Conservation (phyloP, 2,888 invertebrate genomes). For the Diaprepes abbreviatus region DNA sequence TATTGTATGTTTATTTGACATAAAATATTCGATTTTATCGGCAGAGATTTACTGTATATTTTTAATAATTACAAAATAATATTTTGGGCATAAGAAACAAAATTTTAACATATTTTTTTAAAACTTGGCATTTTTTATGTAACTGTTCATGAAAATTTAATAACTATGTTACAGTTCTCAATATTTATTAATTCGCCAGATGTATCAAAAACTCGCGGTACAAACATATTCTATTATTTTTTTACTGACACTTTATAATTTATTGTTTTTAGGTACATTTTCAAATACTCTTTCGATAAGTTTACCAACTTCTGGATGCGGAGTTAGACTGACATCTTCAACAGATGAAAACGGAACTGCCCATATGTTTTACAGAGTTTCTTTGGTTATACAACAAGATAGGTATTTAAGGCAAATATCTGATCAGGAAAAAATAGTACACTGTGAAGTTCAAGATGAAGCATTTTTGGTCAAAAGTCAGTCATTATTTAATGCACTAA, state of each 20-base stretch:
- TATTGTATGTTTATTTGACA: too few species aligned
- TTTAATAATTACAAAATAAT: too few species aligned
- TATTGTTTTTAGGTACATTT: slow-evolving; percentile 54
- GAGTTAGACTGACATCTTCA: slow-evolving; percentile 73
- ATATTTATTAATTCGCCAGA: neutral
- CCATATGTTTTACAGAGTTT: slow-evolving; percentile 76
- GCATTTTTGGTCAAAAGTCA: slow-evolving; percentile 72
- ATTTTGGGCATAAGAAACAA: too few species aligned
- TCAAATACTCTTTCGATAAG: slow-evolving; percentile 62
- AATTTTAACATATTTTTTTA: too few species aligned
- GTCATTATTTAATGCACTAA: slow-evolving; percentile 71
- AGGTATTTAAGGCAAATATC: slow-evolving; percentile 79
- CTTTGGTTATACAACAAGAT: slow-evolving; percentile 82
- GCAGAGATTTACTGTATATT: too few species aligned
- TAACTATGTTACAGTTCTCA: too few species aligned
- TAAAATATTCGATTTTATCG: too few species aligned
- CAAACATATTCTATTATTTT: too few species aligned
- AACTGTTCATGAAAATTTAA: too few species aligned
- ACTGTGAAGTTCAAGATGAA: slow-evolving; percentile 73
- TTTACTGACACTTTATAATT: too few species aligned
- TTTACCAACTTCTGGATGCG: slow-evolving; percentile 77
- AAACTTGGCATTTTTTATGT: too few species aligned
- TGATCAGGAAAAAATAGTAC: slow-evolving; percentile 77
- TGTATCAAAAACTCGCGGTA: neutral
- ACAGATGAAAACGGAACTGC: slow-evolving; percentile 68